Conservation (phyloP, 2,888 invertebrate species). For the Drosophila mayaguana region DNA sequence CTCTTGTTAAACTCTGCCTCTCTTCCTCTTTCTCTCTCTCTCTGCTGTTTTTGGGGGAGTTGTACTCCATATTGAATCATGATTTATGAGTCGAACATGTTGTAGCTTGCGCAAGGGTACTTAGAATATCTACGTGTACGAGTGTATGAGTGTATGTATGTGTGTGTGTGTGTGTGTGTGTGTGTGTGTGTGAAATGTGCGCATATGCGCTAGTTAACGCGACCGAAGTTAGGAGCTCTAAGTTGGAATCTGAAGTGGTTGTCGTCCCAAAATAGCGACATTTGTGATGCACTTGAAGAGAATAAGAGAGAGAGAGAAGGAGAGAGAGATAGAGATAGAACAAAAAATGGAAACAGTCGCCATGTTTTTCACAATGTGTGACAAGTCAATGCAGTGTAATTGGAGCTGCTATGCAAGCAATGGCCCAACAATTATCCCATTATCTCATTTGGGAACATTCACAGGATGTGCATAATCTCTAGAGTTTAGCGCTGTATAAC, state of each 20-base stretch:
- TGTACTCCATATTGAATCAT: constrained; percentile 80
- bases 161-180: constrained; percentile 20
- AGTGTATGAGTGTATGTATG: constrained; percentile 15
- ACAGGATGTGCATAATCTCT: constrained; percentile 46
- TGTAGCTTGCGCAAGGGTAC: constrained; percentile 71
- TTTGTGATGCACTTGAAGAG: constrained; percentile 67
- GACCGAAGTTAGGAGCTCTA: constrained; percentile 34
- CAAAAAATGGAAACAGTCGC: constrained; percentile 43
- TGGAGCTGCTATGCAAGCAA: constrained; percentile 59
- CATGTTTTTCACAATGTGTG: constrained; percentile 49
- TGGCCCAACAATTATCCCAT: constrained; percentile 50
- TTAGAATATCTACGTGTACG: constrained; percentile 46
- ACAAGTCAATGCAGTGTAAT: constrained; percentile 58
- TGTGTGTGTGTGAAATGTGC: constrained; percentile 64
- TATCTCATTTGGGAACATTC: constrained; percentile 33
- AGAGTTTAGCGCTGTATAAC: constrained; percentile 7
- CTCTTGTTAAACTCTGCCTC: constrained; percentile 42
- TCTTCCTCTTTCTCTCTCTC: not conserved
- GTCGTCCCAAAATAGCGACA: constrained; percentile 72
- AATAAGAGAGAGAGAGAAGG: not conserved
- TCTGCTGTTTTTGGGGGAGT: constrained; percentile 32
- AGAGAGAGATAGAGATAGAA: too few relatives aligned
- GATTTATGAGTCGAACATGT: constrained; percentile 78
- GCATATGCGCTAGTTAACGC: constrained; percentile 76
- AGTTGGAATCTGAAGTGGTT: constrained; percentile 59